Conservation (phyloP, 2,888 invertebrate species). For the Luperina nickerlii region DNA sequence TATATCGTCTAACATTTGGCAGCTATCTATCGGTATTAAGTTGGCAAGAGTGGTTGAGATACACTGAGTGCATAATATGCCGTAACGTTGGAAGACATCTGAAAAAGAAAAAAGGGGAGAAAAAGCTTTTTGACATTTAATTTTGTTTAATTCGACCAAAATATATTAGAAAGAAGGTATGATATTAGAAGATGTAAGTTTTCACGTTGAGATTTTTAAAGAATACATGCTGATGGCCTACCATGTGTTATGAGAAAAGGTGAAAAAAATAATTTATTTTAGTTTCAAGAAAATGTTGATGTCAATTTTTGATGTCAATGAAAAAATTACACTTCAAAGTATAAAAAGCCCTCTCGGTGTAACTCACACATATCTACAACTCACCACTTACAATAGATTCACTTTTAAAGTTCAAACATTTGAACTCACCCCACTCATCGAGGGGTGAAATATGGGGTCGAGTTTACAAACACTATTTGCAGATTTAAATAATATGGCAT, state of each 20-base stretch:
- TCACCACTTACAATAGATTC: constrained; percentile 74
- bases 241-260: not conserved
- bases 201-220: too few relatives aligned
- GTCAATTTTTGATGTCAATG: not conserved
- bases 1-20: constrained; percentile 83
- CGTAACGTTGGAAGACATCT: not conserved
- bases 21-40: constrained; percentile 87
- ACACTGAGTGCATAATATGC: constrained; percentile 58
- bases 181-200: too few relatives aligned
- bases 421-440: constrained; percentile 75
- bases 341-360: constrained; percentile 55
- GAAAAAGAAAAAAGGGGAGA: not conserved
- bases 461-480: constrained; percentile 76
- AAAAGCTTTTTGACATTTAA: not conserved
- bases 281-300: not conserved
- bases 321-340: too few relatives aligned
- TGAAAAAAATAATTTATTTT: too few relatives aligned
- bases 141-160: not conserved
- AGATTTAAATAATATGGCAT: constrained; percentile 81
- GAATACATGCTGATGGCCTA: too few relatives aligned
- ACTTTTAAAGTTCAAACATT: constrained; percentile 81
- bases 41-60: constrained; percentile 65
- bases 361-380: constrained; percentile 62
- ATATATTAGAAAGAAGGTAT: not conserved
- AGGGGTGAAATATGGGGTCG: constrained; percentile 86